phyloP scores from a whole-genome alignment of 2,888 invertebrate species.

The Colletes collaris region DNA sequence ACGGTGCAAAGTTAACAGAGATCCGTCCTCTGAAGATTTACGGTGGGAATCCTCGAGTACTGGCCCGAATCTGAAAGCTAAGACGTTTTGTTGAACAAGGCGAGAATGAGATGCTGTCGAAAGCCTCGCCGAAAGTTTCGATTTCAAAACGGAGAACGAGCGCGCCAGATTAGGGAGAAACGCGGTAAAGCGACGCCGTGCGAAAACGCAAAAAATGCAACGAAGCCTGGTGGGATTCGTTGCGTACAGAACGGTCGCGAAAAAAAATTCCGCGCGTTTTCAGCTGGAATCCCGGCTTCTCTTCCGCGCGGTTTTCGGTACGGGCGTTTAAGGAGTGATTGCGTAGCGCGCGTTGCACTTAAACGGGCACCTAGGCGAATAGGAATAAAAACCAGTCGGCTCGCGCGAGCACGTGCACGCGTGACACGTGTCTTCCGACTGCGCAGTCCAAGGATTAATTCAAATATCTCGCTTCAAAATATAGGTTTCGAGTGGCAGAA shows the following conservation, averaged over 20 bases:
- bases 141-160: conserved; percentile 20
- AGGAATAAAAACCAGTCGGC: conserved; percentile 37
- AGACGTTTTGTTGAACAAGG: background rate
- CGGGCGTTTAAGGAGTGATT: conserved; percentile 43
- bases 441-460: too few relatives aligned
- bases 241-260: conserved; percentile 11
- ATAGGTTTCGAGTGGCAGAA: too few relatives aligned
- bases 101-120: conserved; percentile 8
- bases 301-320: conserved; percentile 45
- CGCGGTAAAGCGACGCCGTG: background rate
- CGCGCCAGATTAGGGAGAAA: conserved; percentile 5
- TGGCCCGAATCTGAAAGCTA: too few relatives aligned
- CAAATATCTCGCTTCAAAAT: too few relatives aligned
- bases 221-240: background rate
- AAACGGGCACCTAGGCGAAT: conserved; percentile 32
- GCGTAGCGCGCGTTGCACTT: conserved; percentile 37
- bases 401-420: conserved; percentile 6
- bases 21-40: too few relatives aligned
- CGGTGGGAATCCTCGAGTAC: too few relatives aligned
- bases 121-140: background rate
- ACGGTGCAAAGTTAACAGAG: too few relatives aligned
- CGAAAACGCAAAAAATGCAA: background rate
- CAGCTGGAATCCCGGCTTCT: conserved; percentile 20
- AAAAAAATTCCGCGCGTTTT: conserved; percentile 41
- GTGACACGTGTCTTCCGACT: conserved; percentile 20